A percentile compares a stretch with the other conserved stretches of the same genome.
Evolutionary conservation across 2,113 vertebrate species (phyloP).

Genomic region (Montifringilla adamsi): DNA sequence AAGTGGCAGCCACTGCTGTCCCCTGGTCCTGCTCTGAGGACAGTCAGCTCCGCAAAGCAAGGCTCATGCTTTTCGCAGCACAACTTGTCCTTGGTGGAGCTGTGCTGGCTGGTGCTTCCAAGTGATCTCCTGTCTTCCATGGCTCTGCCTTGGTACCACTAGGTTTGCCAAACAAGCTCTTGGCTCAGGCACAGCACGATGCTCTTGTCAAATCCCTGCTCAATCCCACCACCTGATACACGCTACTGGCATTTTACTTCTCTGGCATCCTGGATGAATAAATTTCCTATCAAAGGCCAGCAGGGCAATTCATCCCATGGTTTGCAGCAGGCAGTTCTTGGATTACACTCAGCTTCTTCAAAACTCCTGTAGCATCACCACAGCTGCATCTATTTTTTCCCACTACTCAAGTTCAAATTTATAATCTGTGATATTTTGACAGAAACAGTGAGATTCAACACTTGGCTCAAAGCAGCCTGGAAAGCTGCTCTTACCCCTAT

Average conservation of each 20-base stretch:
- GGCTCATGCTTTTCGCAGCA: background rate
- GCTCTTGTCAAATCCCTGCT: background rate
- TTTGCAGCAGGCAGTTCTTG: background rate
- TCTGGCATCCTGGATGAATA: background rate
- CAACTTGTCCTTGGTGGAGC: background rate
- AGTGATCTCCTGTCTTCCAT: background rate
- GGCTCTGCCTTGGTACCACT: background rate
- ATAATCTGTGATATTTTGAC: background rate
- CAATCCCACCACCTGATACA: fast-evolving
- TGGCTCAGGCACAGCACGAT: no score
- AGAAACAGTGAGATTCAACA: background rate
- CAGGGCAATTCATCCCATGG: background rate
- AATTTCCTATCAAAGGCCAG: background rate
- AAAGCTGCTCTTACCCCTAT: background rate
- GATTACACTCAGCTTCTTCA: background rate
- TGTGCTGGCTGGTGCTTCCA: background rate
- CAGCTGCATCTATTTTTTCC: background rate
- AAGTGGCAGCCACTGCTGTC: background rate
- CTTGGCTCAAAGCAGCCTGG: background rate
- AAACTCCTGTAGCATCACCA: background rate
- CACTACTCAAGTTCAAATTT: background rate
- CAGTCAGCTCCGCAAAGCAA: background rate
- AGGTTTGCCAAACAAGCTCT: background rate
- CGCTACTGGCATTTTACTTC: background rate
- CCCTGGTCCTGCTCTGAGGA: background rate